Evolutionary conservation across 2,113 vertebrate species (phyloP).

Genomic region (Myrmecophaga tridactyla): DNA sequence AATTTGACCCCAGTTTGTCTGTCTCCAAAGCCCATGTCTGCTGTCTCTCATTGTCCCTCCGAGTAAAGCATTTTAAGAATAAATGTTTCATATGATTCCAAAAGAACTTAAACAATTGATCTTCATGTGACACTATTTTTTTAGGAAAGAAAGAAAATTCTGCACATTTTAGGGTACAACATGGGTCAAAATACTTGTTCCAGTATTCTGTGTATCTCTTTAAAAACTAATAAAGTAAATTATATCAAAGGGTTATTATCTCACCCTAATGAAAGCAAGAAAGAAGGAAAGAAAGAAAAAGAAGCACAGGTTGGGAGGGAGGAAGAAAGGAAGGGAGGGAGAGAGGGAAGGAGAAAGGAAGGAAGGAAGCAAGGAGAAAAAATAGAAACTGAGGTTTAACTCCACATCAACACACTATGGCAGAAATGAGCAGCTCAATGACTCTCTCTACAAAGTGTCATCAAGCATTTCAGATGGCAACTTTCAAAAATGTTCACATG

Average conservation of each 20-base stretch:
- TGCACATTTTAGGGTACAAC: not conserved
- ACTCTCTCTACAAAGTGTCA: not conserved
- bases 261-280: not conserved
- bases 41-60: not conserved
- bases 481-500: not conserved
- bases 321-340: too few species aligned
- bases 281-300: not conserved
- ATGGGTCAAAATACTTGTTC: not conserved
- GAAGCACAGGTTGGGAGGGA: too few species aligned
- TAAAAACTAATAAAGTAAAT: not conserved
- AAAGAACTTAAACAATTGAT: not conserved
- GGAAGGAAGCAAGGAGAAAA: not conserved
- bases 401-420: not conserved
- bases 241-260: not conserved
- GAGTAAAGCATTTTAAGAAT: not conserved
- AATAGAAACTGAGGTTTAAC: too few species aligned
- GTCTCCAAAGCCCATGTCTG: not conserved
- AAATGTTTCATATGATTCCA: not conserved
- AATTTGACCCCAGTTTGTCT: not conserved
- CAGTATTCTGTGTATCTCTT: not conserved
- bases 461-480: not conserved
- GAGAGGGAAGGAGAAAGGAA: too few species aligned
- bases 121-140: not conserved
- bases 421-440: not conserved
- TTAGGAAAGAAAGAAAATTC: not conserved